Conservation (phyloP, 2,888 invertebrate genomes). For the Athalia cordata region DNA sequence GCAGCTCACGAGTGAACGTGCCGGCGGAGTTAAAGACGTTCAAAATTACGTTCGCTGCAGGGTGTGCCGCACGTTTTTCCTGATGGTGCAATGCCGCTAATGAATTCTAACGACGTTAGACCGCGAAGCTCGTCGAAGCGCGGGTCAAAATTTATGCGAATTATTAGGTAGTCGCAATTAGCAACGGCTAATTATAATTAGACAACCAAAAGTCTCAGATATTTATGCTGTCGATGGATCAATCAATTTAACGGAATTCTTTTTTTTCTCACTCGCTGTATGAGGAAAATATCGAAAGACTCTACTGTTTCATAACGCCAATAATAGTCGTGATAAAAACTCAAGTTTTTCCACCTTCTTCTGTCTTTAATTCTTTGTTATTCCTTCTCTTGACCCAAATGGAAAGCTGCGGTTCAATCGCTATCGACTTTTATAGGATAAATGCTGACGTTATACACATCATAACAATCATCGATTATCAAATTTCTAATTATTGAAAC, state of each 20-base stretch:
- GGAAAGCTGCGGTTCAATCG: neutral
- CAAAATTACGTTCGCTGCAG: conserved; percentile 12
- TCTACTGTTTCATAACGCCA: neutral
- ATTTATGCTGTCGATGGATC: neutral
- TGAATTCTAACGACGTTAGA: conserved; percentile 22
- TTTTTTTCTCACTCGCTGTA: neutral
- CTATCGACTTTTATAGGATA: neutral
- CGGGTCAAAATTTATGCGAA: conserved; percentile 15
- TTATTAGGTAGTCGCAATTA: conserved; percentile 3
- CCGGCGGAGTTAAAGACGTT: neutral
- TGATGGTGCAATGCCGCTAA: neutral
- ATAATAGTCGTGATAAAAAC: neutral
- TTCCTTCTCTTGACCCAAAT: conserved; percentile 37
- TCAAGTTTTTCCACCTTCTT: conserved; percentile 14
- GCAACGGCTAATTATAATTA: conserved; percentile 7
- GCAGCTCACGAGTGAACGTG: neutral
- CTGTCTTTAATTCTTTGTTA: conserved; percentile 10
- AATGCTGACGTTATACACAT: conserved; percentile 17
- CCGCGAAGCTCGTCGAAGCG: neutral
- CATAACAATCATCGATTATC: neutral
- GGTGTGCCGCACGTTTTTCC: neutral
- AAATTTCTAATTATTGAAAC: conserved; percentile 4
- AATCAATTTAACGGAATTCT: too few species aligned
- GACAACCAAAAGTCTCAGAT: neutral
- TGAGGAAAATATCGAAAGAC: too few species aligned